Base-by-base conservation (phyloP, 2,888 invertebrate species). In the Lithophane socia region DNA sequence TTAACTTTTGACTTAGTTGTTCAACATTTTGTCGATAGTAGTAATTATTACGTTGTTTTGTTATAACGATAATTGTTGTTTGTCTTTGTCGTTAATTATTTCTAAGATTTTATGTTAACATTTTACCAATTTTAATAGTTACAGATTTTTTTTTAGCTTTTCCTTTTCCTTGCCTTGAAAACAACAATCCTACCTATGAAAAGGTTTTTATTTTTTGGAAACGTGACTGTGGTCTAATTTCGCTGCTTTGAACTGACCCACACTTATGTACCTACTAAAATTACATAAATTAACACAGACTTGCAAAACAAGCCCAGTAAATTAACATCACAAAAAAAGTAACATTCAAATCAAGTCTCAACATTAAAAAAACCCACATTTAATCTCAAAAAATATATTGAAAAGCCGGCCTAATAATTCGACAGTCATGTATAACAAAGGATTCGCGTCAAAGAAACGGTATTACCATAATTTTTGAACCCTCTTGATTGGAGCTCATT, bases 381-480 rank as follows among this genome's bases (percentile, higher is more conserved):
- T 65, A 74, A 78, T 63, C 64, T 47, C n/a, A 13, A 79, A 66
- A 78, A 83, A 60, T 79, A 61, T 70, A 79, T 83, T 79, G 73
- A 77, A 83, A 73, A 16, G 29, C n/a, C 66, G 54, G 47, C 79
- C 54, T 74, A 83, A 83, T 84, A 73, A 83, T 83, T 79, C 37
- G 67, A 79, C 66, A 84, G 86, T 72, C 86, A 84, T 84, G 80
- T 63, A 29, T 84, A 76, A 86, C 86, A 84, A 84, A 84, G 86
- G 84, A 18, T 76, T 65, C n/a, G 60, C 75, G 18, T 84, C 86
- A 84, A 84, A 84, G 84, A 80, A 84, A 77, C 69, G 61, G 24
- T 1, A 86, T 86, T 84, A 86, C 61, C 84, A 84, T 84, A 86
- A 86, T 84, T 84, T 79, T 80, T 73, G 86, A 70, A 60, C 65